phyloP scores from a whole-genome alignment of 2,888 invertebrate species.

The Hyalella azteca region DNA sequence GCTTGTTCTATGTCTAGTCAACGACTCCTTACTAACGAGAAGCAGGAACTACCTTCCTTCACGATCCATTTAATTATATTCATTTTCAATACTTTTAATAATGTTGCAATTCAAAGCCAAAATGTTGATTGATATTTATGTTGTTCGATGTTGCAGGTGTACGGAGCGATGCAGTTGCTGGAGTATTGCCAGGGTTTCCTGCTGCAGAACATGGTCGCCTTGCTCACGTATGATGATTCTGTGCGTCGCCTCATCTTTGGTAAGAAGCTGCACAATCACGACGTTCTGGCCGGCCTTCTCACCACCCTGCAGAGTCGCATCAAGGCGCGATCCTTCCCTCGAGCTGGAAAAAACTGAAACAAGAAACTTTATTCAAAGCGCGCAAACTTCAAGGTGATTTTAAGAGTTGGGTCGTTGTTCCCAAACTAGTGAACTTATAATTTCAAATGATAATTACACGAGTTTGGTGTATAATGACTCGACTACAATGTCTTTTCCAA shows the following conservation, averaged over 20 bases:
- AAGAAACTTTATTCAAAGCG: background rate
- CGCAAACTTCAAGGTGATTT: background rate
- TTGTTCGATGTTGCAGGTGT: constrained; percentile 75
- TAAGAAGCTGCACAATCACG: constrained; percentile 86
- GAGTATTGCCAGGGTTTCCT: constrained; percentile 91
- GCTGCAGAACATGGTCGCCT: constrained; percentile 91
- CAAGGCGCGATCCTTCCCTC: constrained; percentile 58
- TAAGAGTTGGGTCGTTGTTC: background rate
- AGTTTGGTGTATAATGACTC: background rate
- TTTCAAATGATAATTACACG: background rate
- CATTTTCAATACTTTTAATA: too few species aligned
- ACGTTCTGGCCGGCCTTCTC: constrained; percentile 82
- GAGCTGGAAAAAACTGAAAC: constrained; percentile 55
- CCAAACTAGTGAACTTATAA: background rate
- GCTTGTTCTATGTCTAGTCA: too few species aligned
- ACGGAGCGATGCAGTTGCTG: constrained; percentile 82
- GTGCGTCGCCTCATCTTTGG: constrained; percentile 86
- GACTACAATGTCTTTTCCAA: background rate
- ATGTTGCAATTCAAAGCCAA: too few species aligned
- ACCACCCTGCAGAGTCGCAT: constrained; percentile 77
- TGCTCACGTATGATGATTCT: constrained; percentile 87
- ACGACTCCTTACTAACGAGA: too few species aligned
- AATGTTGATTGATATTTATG: too few species aligned
- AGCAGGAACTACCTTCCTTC: too few species aligned
- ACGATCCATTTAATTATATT: too few species aligned